Base-by-base conservation (phyloP, 2,888 invertebrate species). In the Pandemis cinnamomeana region DNA sequence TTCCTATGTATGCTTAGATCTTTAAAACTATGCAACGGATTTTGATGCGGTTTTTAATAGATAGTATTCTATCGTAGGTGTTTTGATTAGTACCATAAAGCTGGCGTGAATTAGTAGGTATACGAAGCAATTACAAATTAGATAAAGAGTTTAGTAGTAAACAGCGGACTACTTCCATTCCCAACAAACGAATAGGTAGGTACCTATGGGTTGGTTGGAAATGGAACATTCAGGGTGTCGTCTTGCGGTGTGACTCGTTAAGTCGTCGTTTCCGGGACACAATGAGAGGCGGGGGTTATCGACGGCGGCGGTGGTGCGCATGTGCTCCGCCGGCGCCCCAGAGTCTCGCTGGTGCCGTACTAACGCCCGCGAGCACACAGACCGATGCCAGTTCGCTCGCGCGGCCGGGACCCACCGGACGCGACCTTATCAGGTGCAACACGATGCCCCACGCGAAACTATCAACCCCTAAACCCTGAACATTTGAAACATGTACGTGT, bases 261-360 rank as follows among this genome's bases (percentile, higher is more conserved):
- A 92, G 89, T 89, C 87, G 84, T 87, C 88, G 89, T 91, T 92
- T 93, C 92, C 92, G 92, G 91, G 89, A 85, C 90, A 89, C 90
- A 89, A 86, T 87, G 89, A 88, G 91, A 88, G 90, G 88, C 84
- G 86, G 90, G 92, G 90, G 91, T 86, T 92, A 92, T 93, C 88
- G 92, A 91, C 87, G 89, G 87, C 84, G 88, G 83, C 81, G 82
- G 82, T 80, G 79, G 83, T 89, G 92, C 94, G 93, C 93, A 91
- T 91, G 92, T 91, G 91, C 90, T 82, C 81, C 84, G 80, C 78
- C 84, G 93, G 93, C 93, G 93, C 93, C 93, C 86, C 84, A 81
- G 87, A 87, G 93, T 93, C 93, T 93, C 91, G 89, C 87, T 87
- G 89, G 87, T 84, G 85, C 85, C 85, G 82, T 91, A 92, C 87